Percentiles rank a stretch among this genome's conserved stretches.
phyloP scores from a whole-genome alignment of 92 coral and sea anemone species.

The Zoanthus sansibaricus region DNA sequence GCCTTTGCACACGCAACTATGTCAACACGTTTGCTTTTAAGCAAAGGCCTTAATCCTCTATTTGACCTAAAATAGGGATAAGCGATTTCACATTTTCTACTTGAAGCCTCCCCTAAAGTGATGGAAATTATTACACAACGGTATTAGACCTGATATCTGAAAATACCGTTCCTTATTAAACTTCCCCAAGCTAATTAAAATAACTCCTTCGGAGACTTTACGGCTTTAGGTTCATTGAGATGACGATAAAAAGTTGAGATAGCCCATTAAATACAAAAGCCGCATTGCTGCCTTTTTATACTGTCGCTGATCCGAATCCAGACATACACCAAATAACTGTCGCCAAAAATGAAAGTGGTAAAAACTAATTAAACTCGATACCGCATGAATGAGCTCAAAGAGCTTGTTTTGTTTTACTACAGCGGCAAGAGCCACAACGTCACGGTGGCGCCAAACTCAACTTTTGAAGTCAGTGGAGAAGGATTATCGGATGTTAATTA shows the following conservation, averaged over 20 bases:
- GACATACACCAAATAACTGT: constrained; percentile 43
- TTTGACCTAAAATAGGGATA: neutral
- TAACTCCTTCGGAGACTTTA: constrained; percentile 39
- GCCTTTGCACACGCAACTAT: constrained; percentile 28
- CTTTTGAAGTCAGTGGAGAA: constrained; percentile 50
- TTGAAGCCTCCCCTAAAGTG: neutral
- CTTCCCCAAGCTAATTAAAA: constrained; percentile 44
- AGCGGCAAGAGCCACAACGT: constrained; percentile 48
- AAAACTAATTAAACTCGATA: constrained; percentile 31
- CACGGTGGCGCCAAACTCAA: constrained; percentile 69
- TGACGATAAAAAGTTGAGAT: constrained; percentile 42
- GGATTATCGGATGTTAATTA: constrained; percentile 72
- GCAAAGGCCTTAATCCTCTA: neutral
- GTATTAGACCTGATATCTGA: neutral
- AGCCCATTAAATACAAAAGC: constrained; percentile 37
- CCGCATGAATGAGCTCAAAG: constrained; percentile 47
- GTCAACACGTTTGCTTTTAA: neutral
- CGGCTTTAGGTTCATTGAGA: constrained; percentile 48
- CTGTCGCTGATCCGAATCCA: constrained; percentile 48
- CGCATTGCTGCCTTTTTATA: constrained; percentile 7
- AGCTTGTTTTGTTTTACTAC: constrained; percentile 48
- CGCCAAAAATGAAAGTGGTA: constrained; percentile 37
- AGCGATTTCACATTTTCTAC: neutral
- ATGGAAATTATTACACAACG: neutral
- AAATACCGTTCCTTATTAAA: constrained; percentile 25